These are phyloP conservation scores for Blera fallax DNA, from an alignment of 2,888 invertebrate species.

Conservation along the genomic window DNA sequence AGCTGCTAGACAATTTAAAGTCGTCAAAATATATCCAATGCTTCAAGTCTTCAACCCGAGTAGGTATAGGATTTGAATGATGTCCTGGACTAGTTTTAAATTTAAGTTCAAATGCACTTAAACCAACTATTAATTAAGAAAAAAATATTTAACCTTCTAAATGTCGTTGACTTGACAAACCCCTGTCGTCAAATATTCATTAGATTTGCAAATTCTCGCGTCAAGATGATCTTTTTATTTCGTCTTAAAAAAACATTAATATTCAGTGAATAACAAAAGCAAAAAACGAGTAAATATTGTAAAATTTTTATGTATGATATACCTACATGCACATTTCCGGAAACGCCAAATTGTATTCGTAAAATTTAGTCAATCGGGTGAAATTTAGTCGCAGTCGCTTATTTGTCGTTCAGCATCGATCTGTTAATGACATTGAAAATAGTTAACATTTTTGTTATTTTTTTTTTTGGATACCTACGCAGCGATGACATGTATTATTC, in stretches of 20 bases:
- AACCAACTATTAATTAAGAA: not conserved
- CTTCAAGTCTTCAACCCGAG: too few relatives aligned
- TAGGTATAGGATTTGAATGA: too few relatives aligned
- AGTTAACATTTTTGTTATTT: not conserved
- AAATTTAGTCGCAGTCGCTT: not conserved
- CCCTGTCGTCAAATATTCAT: not conserved
- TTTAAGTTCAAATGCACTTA: not conserved
- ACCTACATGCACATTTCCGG: not conserved
- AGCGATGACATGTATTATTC: not conserved
- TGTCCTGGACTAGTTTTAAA: too few relatives aligned
- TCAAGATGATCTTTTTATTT: not conserved
- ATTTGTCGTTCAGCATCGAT: not conserved
- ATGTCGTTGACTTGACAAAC: not conserved
- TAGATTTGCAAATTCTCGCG: constrained; percentile 6
- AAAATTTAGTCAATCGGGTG: not conserved
- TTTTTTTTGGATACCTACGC: not conserved
- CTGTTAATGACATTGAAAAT: not conserved
- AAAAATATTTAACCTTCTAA: not conserved
- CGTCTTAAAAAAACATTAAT: not conserved
- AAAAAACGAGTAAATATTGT: not conserved
- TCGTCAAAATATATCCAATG: too few relatives aligned
- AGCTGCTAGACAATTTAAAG: too few relatives aligned
- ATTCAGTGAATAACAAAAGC: too few relatives aligned
- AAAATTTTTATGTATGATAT: too few relatives aligned
- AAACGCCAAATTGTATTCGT: not conserved